A percentile compares a stretch with the other conserved stretches of the same genome.
phyloP scores from a whole-genome alignment of 1,140 invertebrate genomes.

The Cydia fagiglandana region DNA sequence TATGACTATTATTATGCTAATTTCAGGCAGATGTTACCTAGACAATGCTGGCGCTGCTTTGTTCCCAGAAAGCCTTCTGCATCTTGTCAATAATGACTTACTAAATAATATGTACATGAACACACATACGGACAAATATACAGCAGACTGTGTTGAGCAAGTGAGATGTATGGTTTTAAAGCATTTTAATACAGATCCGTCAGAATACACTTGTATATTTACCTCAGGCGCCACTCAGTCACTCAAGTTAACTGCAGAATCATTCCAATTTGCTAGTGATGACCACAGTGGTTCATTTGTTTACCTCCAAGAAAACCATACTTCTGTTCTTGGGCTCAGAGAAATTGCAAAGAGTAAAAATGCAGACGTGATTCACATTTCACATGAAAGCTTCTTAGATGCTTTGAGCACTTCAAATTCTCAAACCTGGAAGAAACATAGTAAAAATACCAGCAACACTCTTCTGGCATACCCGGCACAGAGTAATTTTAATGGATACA shows the following conservation, averaged over 20 bases:
- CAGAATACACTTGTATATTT: constrained; percentile 94
- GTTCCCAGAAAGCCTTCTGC: constrained; percentile 88
- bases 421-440: constrained; percentile 36
- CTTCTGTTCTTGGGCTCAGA: constrained; percentile 95
- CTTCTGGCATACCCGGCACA: constrained; percentile 94
- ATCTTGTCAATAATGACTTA: constrained; percentile 83
- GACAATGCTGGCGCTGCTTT: constrained; percentile 95
- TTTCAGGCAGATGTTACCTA: constrained; percentile 88
- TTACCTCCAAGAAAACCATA: constrained; percentile 95
- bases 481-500: constrained; percentile 96
- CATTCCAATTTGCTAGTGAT: constrained; percentile 83
- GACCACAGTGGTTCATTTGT: constrained; percentile 83
- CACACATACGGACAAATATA: constrained; percentile 91
- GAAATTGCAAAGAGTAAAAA: constrained; percentile 80
- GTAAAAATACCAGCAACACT: constrained; percentile 69
- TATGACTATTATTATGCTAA: constrained; percentile 35
- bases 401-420: constrained; percentile 53
- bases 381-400: constrained; percentile 76
- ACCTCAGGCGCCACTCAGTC: constrained; percentile 93
- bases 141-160: constrained; percentile 89
- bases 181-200: constrained; percentile 89
- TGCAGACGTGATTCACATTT: constrained; percentile 78
- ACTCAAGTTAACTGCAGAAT: constrained; percentile 91
- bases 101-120: constrained; percentile 89
- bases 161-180: constrained; percentile 89